phyloP scores from a whole-genome alignment of 2,113 vertebrate species.

The Alexandromys fortis region DNA sequence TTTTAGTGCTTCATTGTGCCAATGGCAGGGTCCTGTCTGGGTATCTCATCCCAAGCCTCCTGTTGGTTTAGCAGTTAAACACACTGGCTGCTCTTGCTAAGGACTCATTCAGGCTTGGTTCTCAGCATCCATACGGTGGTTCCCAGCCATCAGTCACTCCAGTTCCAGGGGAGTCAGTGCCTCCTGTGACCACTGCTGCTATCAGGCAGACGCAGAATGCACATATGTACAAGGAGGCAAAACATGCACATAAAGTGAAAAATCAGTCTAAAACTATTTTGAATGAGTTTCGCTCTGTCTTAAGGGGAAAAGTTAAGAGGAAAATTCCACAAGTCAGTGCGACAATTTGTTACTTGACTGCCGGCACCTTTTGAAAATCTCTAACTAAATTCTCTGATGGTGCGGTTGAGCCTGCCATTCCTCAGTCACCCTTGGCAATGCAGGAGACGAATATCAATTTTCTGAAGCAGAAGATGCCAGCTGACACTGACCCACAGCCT shows the following conservation, averaged over 20 bases:
- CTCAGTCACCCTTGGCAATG: neutral
- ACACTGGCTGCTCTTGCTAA: neutral
- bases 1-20: accelerated
- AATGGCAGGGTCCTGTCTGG: neutral
- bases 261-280: neutral
- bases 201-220: neutral
- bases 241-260: neutral
- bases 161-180: neutral
- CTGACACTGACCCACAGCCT: accelerated
- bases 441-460: no score
- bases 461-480: neutral
- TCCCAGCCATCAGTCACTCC: neutral
- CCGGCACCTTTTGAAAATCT: neutral
- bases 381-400: neutral
- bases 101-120: neutral
- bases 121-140: neutral
- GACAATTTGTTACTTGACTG: neutral
- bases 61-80: neutral
- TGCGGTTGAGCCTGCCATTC: neutral
- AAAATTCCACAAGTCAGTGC: neutral
- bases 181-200: neutral
- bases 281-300: neutral
- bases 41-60: neutral
- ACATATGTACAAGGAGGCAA: neutral
- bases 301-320: neutral